phyloP scores from a whole-genome alignment of 2,888 invertebrate species.

The Hypomecis punctinalis region DNA sequence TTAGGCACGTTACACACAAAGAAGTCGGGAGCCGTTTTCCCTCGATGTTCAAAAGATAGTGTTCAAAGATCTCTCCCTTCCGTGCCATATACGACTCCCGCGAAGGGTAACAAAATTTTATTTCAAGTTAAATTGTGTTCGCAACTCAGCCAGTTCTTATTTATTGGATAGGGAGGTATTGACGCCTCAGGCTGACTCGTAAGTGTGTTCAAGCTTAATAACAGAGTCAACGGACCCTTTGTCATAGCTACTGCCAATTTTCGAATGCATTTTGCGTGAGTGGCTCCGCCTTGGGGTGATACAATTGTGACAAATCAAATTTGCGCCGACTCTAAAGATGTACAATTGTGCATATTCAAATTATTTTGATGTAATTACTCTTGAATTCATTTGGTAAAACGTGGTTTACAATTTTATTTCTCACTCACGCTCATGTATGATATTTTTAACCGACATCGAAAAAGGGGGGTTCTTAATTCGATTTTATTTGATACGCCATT shows the following conservation, averaged over 20 bases:
- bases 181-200: slow-evolving; percentile 61
- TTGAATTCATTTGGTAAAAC: not conserved
- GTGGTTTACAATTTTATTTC: too few species aligned
- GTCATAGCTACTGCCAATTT: slow-evolving; percentile 68
- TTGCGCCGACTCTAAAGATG: slow-evolving; percentile 18
- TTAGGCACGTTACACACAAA: slow-evolving; percentile 72
- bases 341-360: not conserved
- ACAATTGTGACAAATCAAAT: slow-evolving; percentile 39
- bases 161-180: slow-evolving; percentile 67
- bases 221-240: slow-evolving; percentile 67
- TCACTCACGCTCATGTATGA: too few species aligned
- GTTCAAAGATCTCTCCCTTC: slow-evolving; percentile 59
- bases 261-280: slow-evolving; percentile 59
- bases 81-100: slow-evolving; percentile 70
- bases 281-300: slow-evolving; percentile 36
- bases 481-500: too few species aligned
- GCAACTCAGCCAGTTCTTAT: slow-evolving; percentile 75
- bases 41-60: slow-evolving; percentile 58
- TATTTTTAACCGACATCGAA: too few species aligned
- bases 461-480: too few species aligned
- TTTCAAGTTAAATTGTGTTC: slow-evolving; percentile 83
- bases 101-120: slow-evolving; percentile 80
- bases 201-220: slow-evolving; percentile 63
- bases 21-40: slow-evolving; percentile 62
- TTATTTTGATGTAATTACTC: slow-evolving; percentile 10